Conservation (phyloP, 1,140 invertebrate genomes). For the Bombus fervidus region DNA sequence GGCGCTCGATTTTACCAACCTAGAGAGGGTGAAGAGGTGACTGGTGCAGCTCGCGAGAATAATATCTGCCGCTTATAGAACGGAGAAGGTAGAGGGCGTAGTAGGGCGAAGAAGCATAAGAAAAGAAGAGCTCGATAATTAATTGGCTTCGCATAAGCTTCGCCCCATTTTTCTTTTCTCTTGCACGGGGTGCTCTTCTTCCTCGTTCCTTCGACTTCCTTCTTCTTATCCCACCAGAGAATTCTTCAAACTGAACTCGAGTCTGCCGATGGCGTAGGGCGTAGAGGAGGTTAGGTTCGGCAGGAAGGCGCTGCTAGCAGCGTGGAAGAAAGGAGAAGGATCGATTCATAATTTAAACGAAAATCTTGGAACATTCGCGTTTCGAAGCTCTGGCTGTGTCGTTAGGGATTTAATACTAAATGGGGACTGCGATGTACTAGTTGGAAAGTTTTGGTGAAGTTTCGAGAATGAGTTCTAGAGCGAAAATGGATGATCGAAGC, state of each 20-base stretch:
- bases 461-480: neutral
- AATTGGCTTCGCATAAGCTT: slow-evolving; percentile 68
- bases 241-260: slow-evolving; percentile 38
- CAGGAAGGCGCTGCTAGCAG: neutral
- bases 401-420: slow-evolving; percentile 52
- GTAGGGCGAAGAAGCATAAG: neutral
- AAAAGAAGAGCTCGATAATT: slow-evolving; percentile 62
- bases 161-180: slow-evolving; percentile 61
- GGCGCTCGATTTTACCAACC: slow-evolving; percentile 52
- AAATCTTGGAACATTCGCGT: slow-evolving; percentile 55
- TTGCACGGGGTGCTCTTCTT: neutral
- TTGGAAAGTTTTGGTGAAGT: neutral
- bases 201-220: slow-evolving; percentile 3
- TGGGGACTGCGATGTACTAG: slow-evolving; percentile 20
- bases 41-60: slow-evolving; percentile 44
- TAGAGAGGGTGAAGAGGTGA: neutral
- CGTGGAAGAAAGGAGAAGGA: neutral
- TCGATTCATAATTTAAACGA: slow-evolving; percentile 61
- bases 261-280: slow-evolving; percentile 30
- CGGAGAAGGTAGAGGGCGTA: neutral
- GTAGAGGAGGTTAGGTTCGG: neutral
- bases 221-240: slow-evolving; percentile 29
- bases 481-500: neutral
- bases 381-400: slow-evolving; percentile 43
- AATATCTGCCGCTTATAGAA: slow-evolving; percentile 37